Conservation (phyloP, 2,888 invertebrate species). For the Hermodice carunculata region DNA sequence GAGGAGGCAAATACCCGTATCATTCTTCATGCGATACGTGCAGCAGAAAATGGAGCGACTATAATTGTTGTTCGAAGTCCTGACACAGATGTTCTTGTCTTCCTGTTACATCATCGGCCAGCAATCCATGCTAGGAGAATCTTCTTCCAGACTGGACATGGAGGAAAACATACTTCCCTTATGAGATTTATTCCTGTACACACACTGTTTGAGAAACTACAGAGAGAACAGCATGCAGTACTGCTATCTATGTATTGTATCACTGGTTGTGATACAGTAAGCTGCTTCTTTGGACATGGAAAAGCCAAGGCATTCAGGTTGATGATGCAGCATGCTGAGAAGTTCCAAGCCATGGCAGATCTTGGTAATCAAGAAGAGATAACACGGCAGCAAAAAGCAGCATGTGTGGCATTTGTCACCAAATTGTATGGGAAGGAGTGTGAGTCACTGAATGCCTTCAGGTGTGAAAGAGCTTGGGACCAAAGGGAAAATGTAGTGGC, state of each 20-base stretch:
- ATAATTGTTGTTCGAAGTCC: neutral
- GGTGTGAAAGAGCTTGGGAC: too few species aligned
- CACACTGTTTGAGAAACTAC: neutral
- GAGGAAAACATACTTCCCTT: neutral
- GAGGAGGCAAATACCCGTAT: neutral
- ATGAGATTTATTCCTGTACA: slow-evolving; percentile 1
- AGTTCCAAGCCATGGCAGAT: too few species aligned
- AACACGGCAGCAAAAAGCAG: too few species aligned
- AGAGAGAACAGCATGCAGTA: neutral
- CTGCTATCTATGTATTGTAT: neutral
- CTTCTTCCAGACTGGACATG: neutral
- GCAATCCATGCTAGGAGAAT: neutral
- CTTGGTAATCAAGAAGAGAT: too few species aligned
- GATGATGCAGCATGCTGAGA: too few species aligned
- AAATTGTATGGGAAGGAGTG: too few species aligned
- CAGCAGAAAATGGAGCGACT: neutral
- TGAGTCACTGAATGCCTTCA: too few species aligned
- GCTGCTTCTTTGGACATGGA: slow-evolving; percentile 4
- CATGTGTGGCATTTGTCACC: too few species aligned
- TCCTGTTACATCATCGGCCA: neutral
- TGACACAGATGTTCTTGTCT: neutral
- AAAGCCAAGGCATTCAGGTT: neutral
- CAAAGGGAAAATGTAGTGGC: neutral
- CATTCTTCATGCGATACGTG: neutral
- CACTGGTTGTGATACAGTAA: neutral